Conservation (phyloP, 2,888 invertebrate genomes). For the Caenorhabditis sulstoni region DNA sequence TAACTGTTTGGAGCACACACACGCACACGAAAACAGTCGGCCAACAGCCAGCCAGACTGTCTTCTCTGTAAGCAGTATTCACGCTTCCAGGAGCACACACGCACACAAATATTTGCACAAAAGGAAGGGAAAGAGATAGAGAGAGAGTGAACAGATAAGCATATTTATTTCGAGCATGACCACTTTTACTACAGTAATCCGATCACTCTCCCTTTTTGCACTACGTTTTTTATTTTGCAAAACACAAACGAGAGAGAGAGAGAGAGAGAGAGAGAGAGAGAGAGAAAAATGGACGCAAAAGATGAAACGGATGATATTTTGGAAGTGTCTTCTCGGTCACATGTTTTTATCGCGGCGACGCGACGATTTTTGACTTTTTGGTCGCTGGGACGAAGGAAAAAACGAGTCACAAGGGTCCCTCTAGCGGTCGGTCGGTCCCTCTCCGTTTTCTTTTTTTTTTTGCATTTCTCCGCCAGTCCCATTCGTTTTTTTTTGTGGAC, state of each 20-base stretch:
- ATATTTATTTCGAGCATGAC: background rate
- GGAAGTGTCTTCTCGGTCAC: background rate
- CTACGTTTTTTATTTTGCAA: background rate
- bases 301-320: too few species aligned
- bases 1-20: too few species aligned
- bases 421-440: constrained; percentile 1
- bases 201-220: background rate
- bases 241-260: too few species aligned
- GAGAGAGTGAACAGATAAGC: background rate
- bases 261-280: too few species aligned
- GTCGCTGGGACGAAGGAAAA: background rate
- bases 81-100: too few species aligned
- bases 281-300: too few species aligned
- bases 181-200: background rate
- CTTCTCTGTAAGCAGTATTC: too few species aligned
- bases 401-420: constrained; percentile 42
- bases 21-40: too few species aligned
- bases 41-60: too few species aligned
- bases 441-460: too few species aligned
- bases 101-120: too few species aligned
- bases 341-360: background rate
- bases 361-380: constrained; percentile 18
- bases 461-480: constrained; percentile 4
- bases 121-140: too few species aligned
- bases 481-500: constrained; percentile 23